Base-by-base conservation (phyloP, 2,888 invertebrate species). In the Andrena haemorrhoa region DNA sequence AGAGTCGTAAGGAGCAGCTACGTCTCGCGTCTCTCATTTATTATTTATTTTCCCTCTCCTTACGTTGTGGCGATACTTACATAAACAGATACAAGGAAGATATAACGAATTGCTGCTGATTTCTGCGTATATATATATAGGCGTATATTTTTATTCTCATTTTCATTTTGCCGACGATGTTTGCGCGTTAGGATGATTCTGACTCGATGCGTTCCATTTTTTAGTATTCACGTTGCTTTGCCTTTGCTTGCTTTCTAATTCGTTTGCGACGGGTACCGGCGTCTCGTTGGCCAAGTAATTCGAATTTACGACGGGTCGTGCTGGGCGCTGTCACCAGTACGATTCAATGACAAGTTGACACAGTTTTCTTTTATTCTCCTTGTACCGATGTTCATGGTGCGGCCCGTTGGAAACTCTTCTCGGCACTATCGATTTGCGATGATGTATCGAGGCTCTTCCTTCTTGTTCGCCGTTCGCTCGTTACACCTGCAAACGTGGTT, bases 291-390 rank as follows among this genome's bases (percentile, higher is more conserved):
- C 76, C 76, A 76, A 81, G 79, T 51, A 47, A 65, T 33, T 81
- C 60, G 83, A 88, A 82, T 88, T 86, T 88, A 78, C 82, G 85
- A 85, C 88, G 86, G 88, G 87, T 87, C 87, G 86, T 82, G 41
- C 41, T 75, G 78, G 63, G 61, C 76, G 70, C 76, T 73, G 75
- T 61, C 64, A 49, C 41, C 10, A 35, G 60, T 23, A 41, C 31
- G 56, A 71, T 56, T 53, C 26, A 70, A 74, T 65, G 68, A 51
- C 26, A 72, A 58, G 65, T n/a, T 73, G 75, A 68, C 58, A 35
- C 49, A 20, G 65, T 29, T 69, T 82, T 49, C 61, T 72, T 51
- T 61, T 61, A 66, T 75, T 72, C 51, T 75, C 56, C 26, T 23
- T 47, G 23, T 47, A 64, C 64, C 41, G 66, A 64, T 76, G 75